Conservation (phyloP, 2,888 invertebrate species). For the Oscheius sp. region DNA sequence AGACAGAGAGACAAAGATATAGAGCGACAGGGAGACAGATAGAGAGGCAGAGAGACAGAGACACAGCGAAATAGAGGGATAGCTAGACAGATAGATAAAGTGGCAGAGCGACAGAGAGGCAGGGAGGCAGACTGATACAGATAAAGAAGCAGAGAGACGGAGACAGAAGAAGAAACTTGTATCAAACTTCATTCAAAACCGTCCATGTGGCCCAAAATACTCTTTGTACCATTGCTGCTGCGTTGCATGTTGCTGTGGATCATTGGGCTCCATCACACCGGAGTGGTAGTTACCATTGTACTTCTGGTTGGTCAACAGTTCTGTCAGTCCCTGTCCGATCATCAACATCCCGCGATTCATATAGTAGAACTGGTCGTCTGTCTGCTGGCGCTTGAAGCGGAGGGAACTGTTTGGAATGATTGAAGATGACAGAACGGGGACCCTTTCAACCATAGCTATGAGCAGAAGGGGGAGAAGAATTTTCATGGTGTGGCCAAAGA, state of each 20-base stretch:
- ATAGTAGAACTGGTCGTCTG: slow-evolving; percentile 27
- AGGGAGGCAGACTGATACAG: neutral
- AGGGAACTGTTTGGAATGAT: neutral
- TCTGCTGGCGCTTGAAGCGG: slow-evolving; percentile 16
- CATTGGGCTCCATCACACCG: slow-evolving; percentile 12
- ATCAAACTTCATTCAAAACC: neutral
- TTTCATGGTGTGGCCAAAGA: neutral
- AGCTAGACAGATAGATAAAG: neutral
- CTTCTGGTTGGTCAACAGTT: slow-evolving; percentile 19
- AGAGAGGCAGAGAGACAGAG: neutral
- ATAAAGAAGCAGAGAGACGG: neutral
- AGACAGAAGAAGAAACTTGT: neutral
- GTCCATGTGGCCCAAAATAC: slow-evolving; percentile 10
- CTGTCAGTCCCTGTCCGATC: slow-evolving; percentile 29
- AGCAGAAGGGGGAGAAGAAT: neutral
- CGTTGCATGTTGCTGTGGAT: neutral
- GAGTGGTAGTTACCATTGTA: slow-evolving; percentile 15
- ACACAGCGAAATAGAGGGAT: neutral
- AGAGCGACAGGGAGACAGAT: neutral
- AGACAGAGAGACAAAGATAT: too few relatives aligned
- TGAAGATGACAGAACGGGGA: neutral
- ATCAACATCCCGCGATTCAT: slow-evolving; percentile 31
- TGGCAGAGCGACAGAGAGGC: neutral
- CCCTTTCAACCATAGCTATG: neutral
- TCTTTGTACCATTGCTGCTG: slow-evolving; percentile 23